Evolutionary conservation across 2,113 vertebrate genomes (phyloP).

Genomic region (Camelus bactrianus): DNA sequence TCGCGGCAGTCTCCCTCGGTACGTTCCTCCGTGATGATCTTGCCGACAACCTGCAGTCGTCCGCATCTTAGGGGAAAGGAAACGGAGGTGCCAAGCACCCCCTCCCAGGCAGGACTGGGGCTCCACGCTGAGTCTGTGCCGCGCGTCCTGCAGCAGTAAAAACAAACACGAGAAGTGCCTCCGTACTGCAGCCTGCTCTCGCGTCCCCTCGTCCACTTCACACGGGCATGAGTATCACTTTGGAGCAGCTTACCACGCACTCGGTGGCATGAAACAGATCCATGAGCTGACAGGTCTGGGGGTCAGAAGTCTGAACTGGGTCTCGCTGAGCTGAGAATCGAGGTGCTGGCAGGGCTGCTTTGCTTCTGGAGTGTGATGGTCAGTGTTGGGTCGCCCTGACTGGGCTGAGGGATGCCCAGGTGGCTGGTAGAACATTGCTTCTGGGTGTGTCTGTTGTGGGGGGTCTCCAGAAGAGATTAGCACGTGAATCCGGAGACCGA

Average conservation of each 20-base stretch:
- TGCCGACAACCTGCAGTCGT: not conserved
- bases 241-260: not conserved
- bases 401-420: rapidly evolving
- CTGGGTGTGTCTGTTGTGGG: not conserved
- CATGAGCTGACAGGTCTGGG: rapidly evolving
- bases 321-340: not conserved
- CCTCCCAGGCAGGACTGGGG: rapidly evolving
- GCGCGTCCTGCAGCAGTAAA: not conserved
- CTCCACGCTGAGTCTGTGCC: not conserved
- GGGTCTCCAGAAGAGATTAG: not conserved
- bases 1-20: not conserved
- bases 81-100: not conserved
- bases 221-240: too few relatives aligned
- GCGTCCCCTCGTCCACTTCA: not conserved
- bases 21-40: not conserved
- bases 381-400: not conserved
- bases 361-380: not conserved
- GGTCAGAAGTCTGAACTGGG: not conserved
- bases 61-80: not conserved
- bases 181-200: not conserved
- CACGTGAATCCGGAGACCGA: not conserved
- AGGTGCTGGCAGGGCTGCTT: not conserved
- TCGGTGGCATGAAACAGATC: not conserved
- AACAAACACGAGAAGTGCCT: not conserved
- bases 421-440: not conserved